A percentile compares a stretch with the other conserved stretches of the same genome.
phyloP scores from a whole-genome alignment of 2,113 vertebrate species.

The Uropsilus gracilis region DNA sequence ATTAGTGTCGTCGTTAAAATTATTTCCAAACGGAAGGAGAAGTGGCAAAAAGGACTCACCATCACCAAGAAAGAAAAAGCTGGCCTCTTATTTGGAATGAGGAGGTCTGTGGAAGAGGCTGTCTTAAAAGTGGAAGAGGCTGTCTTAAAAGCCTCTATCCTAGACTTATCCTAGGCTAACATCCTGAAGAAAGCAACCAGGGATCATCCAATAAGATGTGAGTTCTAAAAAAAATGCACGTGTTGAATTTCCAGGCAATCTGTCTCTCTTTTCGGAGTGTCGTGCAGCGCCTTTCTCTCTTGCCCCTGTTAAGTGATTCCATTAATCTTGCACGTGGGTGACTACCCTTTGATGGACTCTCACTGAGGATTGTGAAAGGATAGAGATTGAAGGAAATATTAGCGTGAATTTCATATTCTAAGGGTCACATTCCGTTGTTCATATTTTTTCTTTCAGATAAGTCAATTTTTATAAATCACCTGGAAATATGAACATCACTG shows the following conservation, averaged over 20 bases:
- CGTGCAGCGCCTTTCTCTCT: constrained; percentile 66
- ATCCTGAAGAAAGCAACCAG: background rate
- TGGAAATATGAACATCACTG: background rate
- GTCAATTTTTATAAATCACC: background rate
- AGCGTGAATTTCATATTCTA: background rate
- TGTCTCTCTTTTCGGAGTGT: constrained; percentile 69
- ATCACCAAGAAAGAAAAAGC: background rate
- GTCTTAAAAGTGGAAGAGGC: background rate
- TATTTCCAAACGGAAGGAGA: background rate
- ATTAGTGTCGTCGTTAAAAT: background rate
- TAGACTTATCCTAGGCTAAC: constrained; percentile 45
- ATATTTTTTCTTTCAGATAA: background rate
- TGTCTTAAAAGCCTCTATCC: background rate
- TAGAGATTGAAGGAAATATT: background rate
- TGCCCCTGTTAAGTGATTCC: constrained; percentile 69
- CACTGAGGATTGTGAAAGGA: background rate
- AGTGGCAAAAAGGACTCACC: background rate
- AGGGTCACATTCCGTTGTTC: background rate
- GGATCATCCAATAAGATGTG: constrained; percentile 42
- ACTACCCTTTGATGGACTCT: constrained; percentile 48
- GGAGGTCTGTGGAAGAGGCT: background rate
- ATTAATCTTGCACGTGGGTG: constrained; percentile 74
- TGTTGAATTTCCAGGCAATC: constrained; percentile 67
- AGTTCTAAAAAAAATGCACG: background rate
- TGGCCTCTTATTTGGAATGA: background rate